These are phyloP conservation scores for Chelonus formosanus DNA, from an alignment of 2,888 invertebrate species.

Conservation along the genomic window DNA sequence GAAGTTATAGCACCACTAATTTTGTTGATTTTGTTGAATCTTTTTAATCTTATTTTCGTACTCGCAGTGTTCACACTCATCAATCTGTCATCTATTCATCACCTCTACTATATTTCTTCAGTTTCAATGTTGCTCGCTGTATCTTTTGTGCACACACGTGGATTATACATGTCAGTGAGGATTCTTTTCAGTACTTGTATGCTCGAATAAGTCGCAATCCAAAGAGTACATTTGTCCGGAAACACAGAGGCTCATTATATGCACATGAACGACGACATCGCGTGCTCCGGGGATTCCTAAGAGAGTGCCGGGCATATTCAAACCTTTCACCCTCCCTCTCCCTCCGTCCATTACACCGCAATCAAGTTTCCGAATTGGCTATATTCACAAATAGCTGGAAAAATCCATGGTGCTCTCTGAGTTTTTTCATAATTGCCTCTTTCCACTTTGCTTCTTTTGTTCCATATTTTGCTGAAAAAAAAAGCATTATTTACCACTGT, in stretches of 20 bases:
- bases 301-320: constrained; percentile 13
- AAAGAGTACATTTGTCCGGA: constrained; percentile 15
- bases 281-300: constrained; percentile 22
- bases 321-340: constrained; percentile 14
- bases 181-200: constrained; percentile 14
- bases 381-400: constrained; percentile 28
- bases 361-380: constrained; percentile 29
- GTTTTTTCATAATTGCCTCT: no score
- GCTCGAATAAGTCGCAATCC: constrained; percentile 27
- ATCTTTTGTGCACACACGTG: constrained; percentile 12
- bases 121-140: constrained; percentile 13
- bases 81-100: constrained; percentile 31
- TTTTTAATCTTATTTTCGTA: not conserved
- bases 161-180: constrained; percentile 3
- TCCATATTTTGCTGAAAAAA: no score
- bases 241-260: constrained; percentile 25
- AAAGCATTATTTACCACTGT: no score
- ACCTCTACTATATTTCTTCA: constrained; percentile 25
- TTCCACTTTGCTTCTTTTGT: no score
- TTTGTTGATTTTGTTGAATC: no score
- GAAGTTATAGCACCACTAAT: no score
- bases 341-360: constrained; percentile 13
- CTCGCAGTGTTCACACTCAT: constrained; percentile 12
- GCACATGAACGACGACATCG: constrained; percentile 28
- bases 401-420: constrained; percentile 24